phyloP scores from a whole-genome alignment of 1,140 invertebrate species.

The Zophobas morio region DNA sequence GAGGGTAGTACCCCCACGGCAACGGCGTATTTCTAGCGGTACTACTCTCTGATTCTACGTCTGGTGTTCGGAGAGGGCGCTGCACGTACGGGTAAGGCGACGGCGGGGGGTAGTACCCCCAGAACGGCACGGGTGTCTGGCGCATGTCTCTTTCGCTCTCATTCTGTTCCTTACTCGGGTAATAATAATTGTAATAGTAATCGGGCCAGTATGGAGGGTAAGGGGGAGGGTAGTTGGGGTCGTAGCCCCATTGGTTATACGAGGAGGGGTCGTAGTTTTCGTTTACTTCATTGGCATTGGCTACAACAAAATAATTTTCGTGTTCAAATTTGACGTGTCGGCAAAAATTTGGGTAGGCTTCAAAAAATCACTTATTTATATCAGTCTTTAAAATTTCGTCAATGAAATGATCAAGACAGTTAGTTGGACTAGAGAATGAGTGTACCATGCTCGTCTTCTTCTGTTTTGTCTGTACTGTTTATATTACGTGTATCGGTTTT shows the following conservation, averaged over 20 bases:
- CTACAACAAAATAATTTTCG: slow-evolving; percentile 64
- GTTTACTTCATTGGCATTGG: slow-evolving; percentile 62
- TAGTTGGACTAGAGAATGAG: slow-evolving; percentile 31
- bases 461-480: background rate
- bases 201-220: slow-evolving; percentile 53
- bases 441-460: slow-evolving; percentile 34
- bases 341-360: slow-evolving; percentile 52
- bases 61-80: slow-evolving; percentile 35
- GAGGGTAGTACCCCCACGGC: slow-evolving; percentile 57
- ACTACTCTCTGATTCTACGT: slow-evolving; percentile 47
- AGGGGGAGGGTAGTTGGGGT: slow-evolving; percentile 64
- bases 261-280: slow-evolving; percentile 60
- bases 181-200: slow-evolving; percentile 50
- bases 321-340: slow-evolving; percentile 18
- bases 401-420: slow-evolving; percentile 12
- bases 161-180: slow-evolving; percentile 25
- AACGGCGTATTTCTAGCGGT: slow-evolving; percentile 55
- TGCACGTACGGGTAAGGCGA: slow-evolving; percentile 40
- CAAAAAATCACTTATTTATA: slow-evolving; percentile 43
- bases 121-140: slow-evolving; percentile 53
- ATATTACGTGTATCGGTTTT: slow-evolving; percentile 17
- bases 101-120: slow-evolving; percentile 56
- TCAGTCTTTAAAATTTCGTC: background rate
- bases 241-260: slow-evolving; percentile 61
- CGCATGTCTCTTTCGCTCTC: slow-evolving; percentile 21